Percentiles rank a stretch among this genome's conserved stretches.
Evolutionary conservation across 2,113 vertebrate species (phyloP).

Genomic region (Proteles cristata): DNA sequence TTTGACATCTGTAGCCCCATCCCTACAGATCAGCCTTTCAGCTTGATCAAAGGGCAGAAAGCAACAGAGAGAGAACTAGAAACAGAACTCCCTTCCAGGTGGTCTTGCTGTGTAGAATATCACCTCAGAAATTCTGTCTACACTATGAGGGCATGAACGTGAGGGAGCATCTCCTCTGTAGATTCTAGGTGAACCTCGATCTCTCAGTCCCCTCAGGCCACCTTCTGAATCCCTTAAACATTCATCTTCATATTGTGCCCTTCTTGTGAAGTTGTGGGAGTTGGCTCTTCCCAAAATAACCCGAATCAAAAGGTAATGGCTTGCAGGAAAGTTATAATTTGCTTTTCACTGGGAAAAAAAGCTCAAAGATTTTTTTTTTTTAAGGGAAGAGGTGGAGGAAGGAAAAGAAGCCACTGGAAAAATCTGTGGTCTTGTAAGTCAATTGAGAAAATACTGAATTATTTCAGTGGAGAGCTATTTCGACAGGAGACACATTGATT

Average conservation of each 20-base stretch:
- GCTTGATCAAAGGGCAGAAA: background rate
- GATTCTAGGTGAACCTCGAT: background rate
- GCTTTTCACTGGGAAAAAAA: constrained; percentile 61
- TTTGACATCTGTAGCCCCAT: background rate
- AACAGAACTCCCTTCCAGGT: background rate
- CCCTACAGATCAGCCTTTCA: background rate
- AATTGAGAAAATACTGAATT: constrained; percentile 16
- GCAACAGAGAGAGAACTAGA: background rate
- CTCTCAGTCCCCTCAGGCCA: background rate
- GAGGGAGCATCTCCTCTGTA: background rate
- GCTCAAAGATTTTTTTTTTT: background rate
- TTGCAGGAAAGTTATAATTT: constrained; percentile 65
- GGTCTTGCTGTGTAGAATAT: background rate
- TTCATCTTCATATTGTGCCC: background rate
- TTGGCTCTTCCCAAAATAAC: constrained; percentile 61
- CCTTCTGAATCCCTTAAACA: background rate
- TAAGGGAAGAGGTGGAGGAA: background rate
- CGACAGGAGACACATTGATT: background rate
- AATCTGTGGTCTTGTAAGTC: background rate
- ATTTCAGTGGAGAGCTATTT: constrained; percentile 11
- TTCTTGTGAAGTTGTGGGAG: constrained; percentile 48
- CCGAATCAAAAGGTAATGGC: constrained; percentile 35
- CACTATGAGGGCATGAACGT: background rate
- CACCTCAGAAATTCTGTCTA: background rate
- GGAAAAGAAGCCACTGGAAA: constrained; percentile 2